These are phyloP conservation scores for Spatula versicolor DNA, from an alignment of 2,797 vertebrate genomes.

Conservation along the genomic window DNA sequence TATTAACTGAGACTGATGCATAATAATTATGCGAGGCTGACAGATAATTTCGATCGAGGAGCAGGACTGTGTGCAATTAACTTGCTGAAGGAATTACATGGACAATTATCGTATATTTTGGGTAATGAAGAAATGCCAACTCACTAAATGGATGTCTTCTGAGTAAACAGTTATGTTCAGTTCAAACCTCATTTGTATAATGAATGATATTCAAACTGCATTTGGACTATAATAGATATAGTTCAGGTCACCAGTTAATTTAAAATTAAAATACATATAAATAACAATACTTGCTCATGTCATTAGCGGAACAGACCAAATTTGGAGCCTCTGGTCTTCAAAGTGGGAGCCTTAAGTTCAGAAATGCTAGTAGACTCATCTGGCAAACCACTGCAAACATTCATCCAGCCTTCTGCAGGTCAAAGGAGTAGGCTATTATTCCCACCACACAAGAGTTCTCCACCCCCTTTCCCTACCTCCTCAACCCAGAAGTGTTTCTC, in stretches of 20 bases:
- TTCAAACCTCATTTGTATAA: constrained; percentile 62
- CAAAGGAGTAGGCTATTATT: neutral
- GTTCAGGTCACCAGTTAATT: constrained; percentile 46
- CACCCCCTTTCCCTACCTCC: neutral
- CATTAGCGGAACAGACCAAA: neutral
- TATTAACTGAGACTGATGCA: constrained; percentile 20
- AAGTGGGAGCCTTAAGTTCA: neutral
- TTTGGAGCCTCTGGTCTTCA: neutral
- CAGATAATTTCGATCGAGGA: constrained; percentile 57
- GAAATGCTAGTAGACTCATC: neutral
- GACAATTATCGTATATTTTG: constrained; percentile 68
- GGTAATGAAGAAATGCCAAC: constrained; percentile 71
- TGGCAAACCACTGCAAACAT: neutral
- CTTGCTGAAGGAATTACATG: constrained; percentile 68
- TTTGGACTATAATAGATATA: constrained; percentile 32
- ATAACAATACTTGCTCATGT: constrained; percentile 2
- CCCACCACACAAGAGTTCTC: neutral
- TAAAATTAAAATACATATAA: constrained; percentile 13
- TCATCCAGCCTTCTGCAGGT: neutral
- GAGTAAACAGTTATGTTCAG: constrained; percentile 66
- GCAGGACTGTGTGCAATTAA: constrained; percentile 61
- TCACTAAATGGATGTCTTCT: constrained; percentile 68
- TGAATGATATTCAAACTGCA: constrained; percentile 46
- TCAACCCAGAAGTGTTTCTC: neutral
- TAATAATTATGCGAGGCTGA: constrained; percentile 50